Evolutionary conservation across 2,888 invertebrate genomes (phyloP).

Genomic region (Criorhina ranunculi): DNA sequence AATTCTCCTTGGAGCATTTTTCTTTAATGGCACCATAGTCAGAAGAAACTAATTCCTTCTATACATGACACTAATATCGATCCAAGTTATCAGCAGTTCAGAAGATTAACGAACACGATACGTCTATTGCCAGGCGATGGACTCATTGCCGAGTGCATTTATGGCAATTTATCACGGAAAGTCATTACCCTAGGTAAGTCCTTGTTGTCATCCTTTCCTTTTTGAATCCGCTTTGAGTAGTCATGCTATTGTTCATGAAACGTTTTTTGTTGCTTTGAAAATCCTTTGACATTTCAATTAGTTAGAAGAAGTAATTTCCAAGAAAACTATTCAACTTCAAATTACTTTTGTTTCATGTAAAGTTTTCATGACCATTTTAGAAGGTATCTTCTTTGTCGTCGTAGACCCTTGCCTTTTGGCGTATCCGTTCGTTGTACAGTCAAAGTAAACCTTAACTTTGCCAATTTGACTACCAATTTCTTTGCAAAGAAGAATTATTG

Average conservation of each 20-base stretch:
- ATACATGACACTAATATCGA: conserved; percentile 88
- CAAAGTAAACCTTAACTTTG: conserved; percentile 62
- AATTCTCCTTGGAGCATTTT: too few relatives aligned
- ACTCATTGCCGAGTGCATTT: conserved; percentile 88
- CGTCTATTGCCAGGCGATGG: conserved; percentile 86
- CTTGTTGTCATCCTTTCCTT: conserved; percentile 51
- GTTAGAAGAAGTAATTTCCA: conserved; percentile 60
- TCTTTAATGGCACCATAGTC: too few relatives aligned
- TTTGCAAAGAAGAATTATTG: conserved; percentile 45
- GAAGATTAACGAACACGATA: conserved; percentile 86
- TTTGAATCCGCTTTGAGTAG: conserved; percentile 11
- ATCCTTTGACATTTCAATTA: conserved; percentile 65
- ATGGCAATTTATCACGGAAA: conserved; percentile 87
- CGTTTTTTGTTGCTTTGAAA: conserved; percentile 39
- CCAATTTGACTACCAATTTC: conserved; percentile 66
- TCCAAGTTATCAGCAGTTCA: conserved; percentile 88
- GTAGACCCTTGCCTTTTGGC: conserved; percentile 41
- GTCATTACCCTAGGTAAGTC: conserved; percentile 86
- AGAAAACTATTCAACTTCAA: conserved; percentile 69
- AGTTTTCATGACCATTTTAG: conserved; percentile 57
- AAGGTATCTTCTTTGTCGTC: conserved; percentile 29
- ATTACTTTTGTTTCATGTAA: conserved; percentile 70
- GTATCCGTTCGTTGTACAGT: conserved; percentile 40
- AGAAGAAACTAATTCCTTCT: conserved; percentile 86
- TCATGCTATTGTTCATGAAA: conserved; percentile 77